Evolutionary conservation across 1,140 invertebrate species (phyloP).

Genomic region (Papilio machaon): DNA sequence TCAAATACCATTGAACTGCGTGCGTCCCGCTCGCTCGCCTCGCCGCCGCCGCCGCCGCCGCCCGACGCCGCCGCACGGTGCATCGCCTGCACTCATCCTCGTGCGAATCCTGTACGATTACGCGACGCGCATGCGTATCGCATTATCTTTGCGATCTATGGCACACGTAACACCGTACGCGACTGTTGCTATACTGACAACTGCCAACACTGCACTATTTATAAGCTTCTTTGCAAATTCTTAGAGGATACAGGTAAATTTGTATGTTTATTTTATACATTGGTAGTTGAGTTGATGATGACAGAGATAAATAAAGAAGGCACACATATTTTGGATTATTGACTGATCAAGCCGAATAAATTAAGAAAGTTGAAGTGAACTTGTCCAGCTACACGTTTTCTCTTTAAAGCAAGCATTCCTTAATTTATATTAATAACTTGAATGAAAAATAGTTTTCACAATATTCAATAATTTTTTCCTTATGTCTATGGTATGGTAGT

Average conservation of each 20-base stretch:
- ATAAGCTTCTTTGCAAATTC: not conserved
- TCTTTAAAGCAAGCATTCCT: too few species aligned
- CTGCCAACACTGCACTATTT: slow-evolving; percentile 4
- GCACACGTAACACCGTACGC: slow-evolving; percentile 49
- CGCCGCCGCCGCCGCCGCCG: slow-evolving; percentile 59
- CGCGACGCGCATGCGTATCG: slow-evolving; percentile 77
- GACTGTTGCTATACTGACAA: slow-evolving; percentile 13
- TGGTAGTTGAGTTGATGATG: not conserved
- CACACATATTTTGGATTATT: too few species aligned
- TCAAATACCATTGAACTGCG: slow-evolving; percentile 82
- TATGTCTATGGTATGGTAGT: not conserved
- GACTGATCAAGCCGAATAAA: too few species aligned
- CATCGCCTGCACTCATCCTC: slow-evolving; percentile 68
- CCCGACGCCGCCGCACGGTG: slow-evolving; percentile 64
- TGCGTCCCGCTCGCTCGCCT: slow-evolving; percentile 62
- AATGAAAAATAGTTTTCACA: too few species aligned
- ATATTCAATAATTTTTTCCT: not conserved
- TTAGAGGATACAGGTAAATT: not conserved
- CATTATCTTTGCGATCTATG: slow-evolving; percentile 59
- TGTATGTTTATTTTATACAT: not conserved
- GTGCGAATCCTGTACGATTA: slow-evolving; percentile 80
- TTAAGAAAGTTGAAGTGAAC: not conserved
- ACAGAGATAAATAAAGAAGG: not conserved
- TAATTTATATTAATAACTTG: too few species aligned
- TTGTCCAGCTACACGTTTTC: not conserved